Evolutionary conservation across 64 coral and sea anemone species (phyloP).

Genomic region (Dendrophyllia cribrosa): DNA sequence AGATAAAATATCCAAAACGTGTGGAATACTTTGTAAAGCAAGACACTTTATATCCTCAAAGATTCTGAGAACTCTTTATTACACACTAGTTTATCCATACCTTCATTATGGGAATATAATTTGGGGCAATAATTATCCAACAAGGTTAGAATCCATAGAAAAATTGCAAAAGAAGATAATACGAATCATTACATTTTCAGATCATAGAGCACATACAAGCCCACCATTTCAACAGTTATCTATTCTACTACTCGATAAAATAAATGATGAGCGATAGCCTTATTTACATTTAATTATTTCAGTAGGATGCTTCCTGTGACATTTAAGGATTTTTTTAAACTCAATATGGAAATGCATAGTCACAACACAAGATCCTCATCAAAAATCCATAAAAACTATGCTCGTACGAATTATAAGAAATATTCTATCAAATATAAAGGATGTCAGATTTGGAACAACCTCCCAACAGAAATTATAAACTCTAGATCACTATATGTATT

Average conservation of each 20-base stretch:
- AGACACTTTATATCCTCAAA: slow-evolving; percentile 6
- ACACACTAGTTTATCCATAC: slow-evolving; percentile 52
- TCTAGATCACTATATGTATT: no score
- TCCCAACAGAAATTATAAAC: no score
- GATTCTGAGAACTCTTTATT: slow-evolving; percentile 21
- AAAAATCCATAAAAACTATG: no score
- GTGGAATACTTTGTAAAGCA: slow-evolving; percentile 26
- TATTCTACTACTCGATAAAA: slow-evolving; percentile 36
- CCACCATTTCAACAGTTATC: slow-evolving; percentile 18
- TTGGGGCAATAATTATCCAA: slow-evolving; percentile 34
- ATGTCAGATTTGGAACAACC: no score
- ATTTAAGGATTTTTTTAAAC: no score
- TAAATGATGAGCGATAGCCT: neutral
- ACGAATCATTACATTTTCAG: slow-evolving; percentile 46
- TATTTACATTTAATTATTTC: no score
- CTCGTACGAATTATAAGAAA: no score
- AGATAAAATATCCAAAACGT: slow-evolving; percentile 33
- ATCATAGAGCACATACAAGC: slow-evolving; percentile 23
- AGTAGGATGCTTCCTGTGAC: no score
- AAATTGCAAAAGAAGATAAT: slow-evolving; percentile 19
- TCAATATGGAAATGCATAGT: no score
- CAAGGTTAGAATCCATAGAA: slow-evolving; percentile 28
- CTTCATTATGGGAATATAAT: slow-evolving; percentile 52
- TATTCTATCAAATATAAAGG: no score
- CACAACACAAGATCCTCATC: no score